phyloP scores from a whole-genome alignment of 2,888 invertebrate genomes.

The Palloptera scutellata region DNA sequence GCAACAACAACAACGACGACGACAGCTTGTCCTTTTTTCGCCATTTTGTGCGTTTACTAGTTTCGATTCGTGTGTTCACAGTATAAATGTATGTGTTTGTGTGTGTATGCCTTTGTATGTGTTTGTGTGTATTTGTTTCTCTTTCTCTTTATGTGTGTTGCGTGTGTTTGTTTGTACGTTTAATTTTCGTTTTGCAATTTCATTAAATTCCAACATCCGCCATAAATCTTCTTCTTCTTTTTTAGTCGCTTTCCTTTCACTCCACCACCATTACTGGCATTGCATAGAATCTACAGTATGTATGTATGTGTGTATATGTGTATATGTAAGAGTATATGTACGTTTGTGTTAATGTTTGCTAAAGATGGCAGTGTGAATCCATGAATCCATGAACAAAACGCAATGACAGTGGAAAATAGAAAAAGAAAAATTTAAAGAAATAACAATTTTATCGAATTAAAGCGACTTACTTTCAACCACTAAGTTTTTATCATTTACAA shows the following conservation, averaged over 20 bases:
- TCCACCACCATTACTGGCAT: background rate
- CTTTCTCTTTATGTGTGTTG: slow-evolving; percentile 20
- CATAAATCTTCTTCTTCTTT: slow-evolving; percentile 62
- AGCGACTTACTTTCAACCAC: too few relatives aligned
- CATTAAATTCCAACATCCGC: slow-evolving; percentile 64
- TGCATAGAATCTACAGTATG: background rate
- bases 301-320: slow-evolving; percentile 30
- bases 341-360: slow-evolving; percentile 13
- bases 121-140: slow-evolving; percentile 30
- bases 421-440: too few relatives aligned
- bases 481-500: too few relatives aligned
- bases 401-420: too few relatives aligned
- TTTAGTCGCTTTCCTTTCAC: background rate
- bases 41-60: slow-evolving; percentile 38
- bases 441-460: too few relatives aligned
- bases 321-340: slow-evolving; percentile 28
- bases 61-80: slow-evolving; percentile 5
- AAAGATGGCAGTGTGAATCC: slow-evolving; percentile 21
- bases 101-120: background rate
- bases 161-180: slow-evolving; percentile 40
- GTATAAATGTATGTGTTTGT: background rate
- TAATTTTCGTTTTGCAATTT: slow-evolving; percentile 60
- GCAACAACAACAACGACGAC: background rate
- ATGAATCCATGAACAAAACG: slow-evolving; percentile 16
- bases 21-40: slow-evolving; percentile 39